Evolutionary conservation across 1,140 invertebrate genomes (phyloP).

Genomic region (Scaptodrosophila lebanonensis): DNA sequence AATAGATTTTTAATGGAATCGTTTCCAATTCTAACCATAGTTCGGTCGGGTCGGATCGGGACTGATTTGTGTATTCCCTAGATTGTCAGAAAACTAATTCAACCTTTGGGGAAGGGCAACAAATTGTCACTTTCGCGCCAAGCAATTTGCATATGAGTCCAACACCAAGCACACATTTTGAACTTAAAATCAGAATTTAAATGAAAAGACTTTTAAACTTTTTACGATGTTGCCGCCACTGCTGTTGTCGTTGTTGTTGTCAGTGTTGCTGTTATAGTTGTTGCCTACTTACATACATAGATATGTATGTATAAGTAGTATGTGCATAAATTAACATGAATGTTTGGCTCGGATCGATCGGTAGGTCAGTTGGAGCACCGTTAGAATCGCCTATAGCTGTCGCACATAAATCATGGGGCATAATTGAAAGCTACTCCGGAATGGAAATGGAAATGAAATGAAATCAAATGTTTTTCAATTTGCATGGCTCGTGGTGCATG

Average conservation of each 20-base stretch:
- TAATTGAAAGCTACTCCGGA: constrained; percentile 16
- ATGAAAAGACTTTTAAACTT: constrained; percentile 28
- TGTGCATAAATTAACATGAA: not conserved
- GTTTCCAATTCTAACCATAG: too few relatives aligned
- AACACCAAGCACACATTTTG: not conserved
- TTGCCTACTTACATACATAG: too few relatives aligned
- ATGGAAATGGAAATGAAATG: too few relatives aligned
- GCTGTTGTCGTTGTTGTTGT: too few relatives aligned
- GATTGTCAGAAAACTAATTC: too few relatives aligned
- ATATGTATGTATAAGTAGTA: too few relatives aligned
- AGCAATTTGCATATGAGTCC: constrained; percentile 25
- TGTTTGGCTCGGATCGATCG: constrained; percentile 16
- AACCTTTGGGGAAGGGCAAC: too few relatives aligned
- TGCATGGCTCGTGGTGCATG: too few relatives aligned
- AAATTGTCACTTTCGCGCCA: constrained; percentile 31
- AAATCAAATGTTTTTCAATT: constrained; percentile 23
- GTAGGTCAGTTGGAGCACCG: constrained; percentile 27
- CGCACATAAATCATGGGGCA: constrained; percentile 23
- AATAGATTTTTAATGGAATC: too few relatives aligned
- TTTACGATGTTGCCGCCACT: constrained; percentile 3
- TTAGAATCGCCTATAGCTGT: constrained; percentile 18
- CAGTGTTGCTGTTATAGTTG: too few relatives aligned
- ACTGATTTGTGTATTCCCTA: too few relatives aligned
- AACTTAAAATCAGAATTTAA: constrained; percentile 9
- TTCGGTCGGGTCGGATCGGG: too few relatives aligned